These are phyloP conservation scores for Actinemys pallida DNA, from an alignment of 2,113 vertebrate species.

Conservation along the genomic window DNA sequence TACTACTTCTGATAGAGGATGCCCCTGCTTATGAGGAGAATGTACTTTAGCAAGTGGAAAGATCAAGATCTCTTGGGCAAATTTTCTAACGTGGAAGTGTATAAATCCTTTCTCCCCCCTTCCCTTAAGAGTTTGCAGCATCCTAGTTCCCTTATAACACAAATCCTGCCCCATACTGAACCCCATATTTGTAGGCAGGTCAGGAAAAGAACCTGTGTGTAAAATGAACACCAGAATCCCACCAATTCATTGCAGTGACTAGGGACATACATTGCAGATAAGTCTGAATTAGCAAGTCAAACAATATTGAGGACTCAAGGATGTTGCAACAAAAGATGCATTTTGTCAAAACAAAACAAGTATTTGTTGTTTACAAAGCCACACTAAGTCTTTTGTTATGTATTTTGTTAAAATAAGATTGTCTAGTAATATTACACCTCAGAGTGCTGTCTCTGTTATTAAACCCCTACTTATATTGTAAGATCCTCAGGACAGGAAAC, in stretches of 20 bases:
- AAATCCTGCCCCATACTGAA: background rate
- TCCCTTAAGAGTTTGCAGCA: background rate
- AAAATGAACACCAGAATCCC: background rate
- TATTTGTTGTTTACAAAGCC: background rate
- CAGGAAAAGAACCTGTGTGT: background rate
- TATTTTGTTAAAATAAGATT: background rate
- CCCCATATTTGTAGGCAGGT: background rate
- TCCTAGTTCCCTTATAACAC: accelerated
- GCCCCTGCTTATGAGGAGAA: background rate
- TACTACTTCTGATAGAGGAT: background rate
- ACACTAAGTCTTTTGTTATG: background rate
- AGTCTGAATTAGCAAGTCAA: background rate
- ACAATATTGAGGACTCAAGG: background rate
- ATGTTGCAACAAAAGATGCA: background rate
- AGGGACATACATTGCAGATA: accelerated
- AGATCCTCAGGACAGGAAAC: background rate
- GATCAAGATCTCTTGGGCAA: background rate
- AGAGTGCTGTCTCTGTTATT: background rate
- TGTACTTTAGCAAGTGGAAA: accelerated
- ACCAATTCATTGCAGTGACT: background rate
- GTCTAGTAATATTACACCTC: background rate
- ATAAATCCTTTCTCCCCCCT: background rate
- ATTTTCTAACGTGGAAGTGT: background rate
- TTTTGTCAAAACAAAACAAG: background rate
- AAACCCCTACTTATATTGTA: background rate